phyloP scores from a whole-genome alignment of 2,113 vertebrate species.

The Bambusicola thoracicus region DNA sequence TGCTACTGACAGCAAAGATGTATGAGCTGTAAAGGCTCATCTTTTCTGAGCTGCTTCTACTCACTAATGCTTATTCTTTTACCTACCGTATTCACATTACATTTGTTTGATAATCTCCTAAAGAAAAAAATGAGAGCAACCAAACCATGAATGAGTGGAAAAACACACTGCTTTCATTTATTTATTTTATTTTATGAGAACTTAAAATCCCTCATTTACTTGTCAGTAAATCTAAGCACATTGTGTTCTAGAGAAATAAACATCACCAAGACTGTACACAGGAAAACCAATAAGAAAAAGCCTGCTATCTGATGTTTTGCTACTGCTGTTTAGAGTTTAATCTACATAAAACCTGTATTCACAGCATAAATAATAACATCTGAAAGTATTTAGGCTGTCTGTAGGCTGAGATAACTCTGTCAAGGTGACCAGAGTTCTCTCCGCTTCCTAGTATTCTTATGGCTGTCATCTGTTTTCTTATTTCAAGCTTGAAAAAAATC shows the following conservation, averaged over 20 bases:
- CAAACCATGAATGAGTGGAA: constrained; percentile 12
- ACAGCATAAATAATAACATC: background rate
- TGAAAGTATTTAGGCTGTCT: background rate
- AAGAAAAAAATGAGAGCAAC: background rate
- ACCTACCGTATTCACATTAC: background rate
- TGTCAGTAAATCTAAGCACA: background rate
- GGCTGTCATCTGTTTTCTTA: background rate
- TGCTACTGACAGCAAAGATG: background rate
- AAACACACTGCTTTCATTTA: background rate
- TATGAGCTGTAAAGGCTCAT: background rate
- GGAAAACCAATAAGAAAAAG: background rate
- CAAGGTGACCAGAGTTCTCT: background rate
- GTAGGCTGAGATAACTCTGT: background rate
- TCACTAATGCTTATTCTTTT: background rate
- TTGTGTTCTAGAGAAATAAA: background rate
- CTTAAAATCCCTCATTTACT: background rate
- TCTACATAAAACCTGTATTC: background rate
- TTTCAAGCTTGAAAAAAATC: background rate
- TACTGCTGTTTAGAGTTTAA: background rate
- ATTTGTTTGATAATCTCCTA: background rate
- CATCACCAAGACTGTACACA: background rate
- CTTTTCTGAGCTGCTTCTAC: background rate
- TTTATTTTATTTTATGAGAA: background rate
- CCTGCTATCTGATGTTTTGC: background rate
- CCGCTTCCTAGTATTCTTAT: background rate